Percentiles rank a stretch among this genome's conserved stretches.
These are phyloP conservation scores for Hipposideros larvatus DNA, from an alignment of 2,797 vertebrate species.

Conservation along the genomic window DNA sequence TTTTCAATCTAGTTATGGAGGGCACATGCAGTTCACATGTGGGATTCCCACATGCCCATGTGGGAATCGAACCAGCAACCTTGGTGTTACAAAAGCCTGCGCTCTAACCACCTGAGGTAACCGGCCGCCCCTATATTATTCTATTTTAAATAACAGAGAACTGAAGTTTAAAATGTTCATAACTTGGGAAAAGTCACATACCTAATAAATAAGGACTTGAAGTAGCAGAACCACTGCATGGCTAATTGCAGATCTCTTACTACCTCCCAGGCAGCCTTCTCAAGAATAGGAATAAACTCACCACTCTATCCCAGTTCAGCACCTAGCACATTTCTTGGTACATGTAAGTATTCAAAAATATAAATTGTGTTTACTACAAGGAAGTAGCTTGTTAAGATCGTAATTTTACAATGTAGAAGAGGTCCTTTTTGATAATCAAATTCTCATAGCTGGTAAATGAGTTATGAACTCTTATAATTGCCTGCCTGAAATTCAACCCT, in stretches of 20 bases:
- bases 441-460: constrained; percentile 14
- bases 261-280: neutral
- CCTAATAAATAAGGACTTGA: neutral
- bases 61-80: too few species aligned
- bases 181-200: neutral
- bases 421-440: neutral
- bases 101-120: too few species aligned
- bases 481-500: neutral
- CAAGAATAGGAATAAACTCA: neutral
- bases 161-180: neutral
- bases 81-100: too few species aligned
- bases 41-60: too few species aligned
- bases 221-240: neutral
- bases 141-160: neutral
- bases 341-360: neutral
- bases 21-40: too few species aligned
- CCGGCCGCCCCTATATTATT: neutral
- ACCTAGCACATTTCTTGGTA: neutral
- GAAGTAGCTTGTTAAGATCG: neutral
- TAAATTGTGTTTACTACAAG: neutral
- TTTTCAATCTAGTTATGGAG: too few species aligned
- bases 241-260: neutral
- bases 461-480: neutral
- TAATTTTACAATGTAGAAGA: neutral
- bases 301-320: neutral